Evolutionary conservation across 1,140 invertebrate species (phyloP), one percentile per base, ranked within the genome.

Genomic region (Hirudo medicinalis): DNA sequence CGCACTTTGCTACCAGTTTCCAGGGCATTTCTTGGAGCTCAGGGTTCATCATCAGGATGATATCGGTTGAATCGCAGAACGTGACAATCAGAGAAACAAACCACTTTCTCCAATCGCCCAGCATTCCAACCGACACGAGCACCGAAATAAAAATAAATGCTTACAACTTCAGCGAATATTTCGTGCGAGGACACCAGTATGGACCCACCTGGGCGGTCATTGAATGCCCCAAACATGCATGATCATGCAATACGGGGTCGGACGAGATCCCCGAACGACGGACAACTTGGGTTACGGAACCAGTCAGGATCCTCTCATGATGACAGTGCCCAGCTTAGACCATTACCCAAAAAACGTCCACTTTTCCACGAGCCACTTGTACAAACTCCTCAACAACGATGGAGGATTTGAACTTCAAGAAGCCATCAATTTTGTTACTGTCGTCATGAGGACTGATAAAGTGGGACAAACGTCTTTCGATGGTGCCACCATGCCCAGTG

Each of bases 311-410:
- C 69, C 69, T 0, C 54, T 70, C 40, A 70, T 70, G 69, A 5
- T 54, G 0, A 49, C 53, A 13, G 69, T 54, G n/a, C 69, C 49
- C 19, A 40, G 40, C 54, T 53, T 70, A 11, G 29, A 70, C 9
- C 69, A 70, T 8, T 54, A 54, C 20, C 40, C 36, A 15, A n/a
- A 49, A 20, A 53, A 54, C 43, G 69, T 54, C 69, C 40, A 53
- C 20, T 70, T 70, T 53, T 49, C 69, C 11, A 70, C 69, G n/a
- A 68, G 67, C 27, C 67, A 40, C 9, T 25, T 36, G 9, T 68
- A 68, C 67, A 36, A 27, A n/a, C 29, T 36, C 29, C 29, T 29
- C 3, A 13, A 29, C 27, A 40, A 68, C 27, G 8, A 68, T 15
- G 67, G 40, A 49, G 43, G 11, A 15, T 49, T 49, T 17, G 3